Evolutionary conservation across 2,888 invertebrate species (phyloP), one percentile per base, ranked within the genome.

Genomic region (Malthinus flaveolus): DNA sequence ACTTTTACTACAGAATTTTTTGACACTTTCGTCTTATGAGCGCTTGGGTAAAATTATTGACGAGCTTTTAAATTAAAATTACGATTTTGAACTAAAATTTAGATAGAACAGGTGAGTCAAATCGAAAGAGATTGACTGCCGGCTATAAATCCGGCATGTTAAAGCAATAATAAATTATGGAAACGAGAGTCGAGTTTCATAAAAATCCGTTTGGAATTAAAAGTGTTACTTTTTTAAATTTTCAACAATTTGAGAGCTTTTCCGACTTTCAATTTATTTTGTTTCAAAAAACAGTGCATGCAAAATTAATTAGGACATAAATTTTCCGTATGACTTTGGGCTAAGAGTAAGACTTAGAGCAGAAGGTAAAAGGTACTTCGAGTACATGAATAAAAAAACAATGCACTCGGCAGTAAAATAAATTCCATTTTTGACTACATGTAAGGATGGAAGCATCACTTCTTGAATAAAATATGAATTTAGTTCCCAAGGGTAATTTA

Each of bases 381-480:
- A 53, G 59, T 59, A 54, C 59, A 59, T 59, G 59, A 59, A 59
- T 59, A 59, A 59, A 59, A 42, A 59, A 59, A 59, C 59, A 59
- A 54, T 59, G 59, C 59, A 49, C 54, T 34, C 33, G 59, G 59
- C 59, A 59, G 59, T 59, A 59, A 59, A 50, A 59, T 59, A 59
- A 59, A 59, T 59, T 59, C 59, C 54, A 59, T 59, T 59, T 59
- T 59, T 59, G 59, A 59, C 59, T 59, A 55, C 59, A 59, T 54
- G 54, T 59, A 59, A 59, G 59, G 54, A 59, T 54, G 54, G 46
- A 59, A 49, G 59, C 54, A 59, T 59, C 59, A 59, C 59, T 59
- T 59, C 59, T 54, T 59, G 59, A 59, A 59, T 59, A 59, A 59
- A 59, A 59, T 59, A 59, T 59, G 59, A 59, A 59, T 59, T 54